Conservation (phyloP, 2,888 invertebrate genomes). For the Lymantria dispar region DNA sequence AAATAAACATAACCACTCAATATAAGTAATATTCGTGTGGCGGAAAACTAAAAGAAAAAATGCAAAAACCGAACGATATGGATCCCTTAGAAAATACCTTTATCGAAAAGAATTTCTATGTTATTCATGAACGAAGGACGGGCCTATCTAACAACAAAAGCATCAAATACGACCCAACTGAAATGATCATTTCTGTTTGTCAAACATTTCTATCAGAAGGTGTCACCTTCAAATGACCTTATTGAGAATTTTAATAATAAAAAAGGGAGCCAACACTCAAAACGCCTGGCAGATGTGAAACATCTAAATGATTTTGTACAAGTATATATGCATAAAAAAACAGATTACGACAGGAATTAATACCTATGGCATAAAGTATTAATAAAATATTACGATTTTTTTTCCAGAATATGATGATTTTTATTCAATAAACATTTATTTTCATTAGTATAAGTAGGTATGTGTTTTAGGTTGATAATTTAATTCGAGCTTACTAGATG, state of each 20-base stretch:
- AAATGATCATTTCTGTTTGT: constrained; percentile 18
- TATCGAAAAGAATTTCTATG: constrained; percentile 21
- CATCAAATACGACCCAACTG: constrained; percentile 18
- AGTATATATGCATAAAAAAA: too few relatives aligned
- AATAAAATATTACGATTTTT: too few relatives aligned
- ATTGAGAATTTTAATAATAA: constrained; percentile 9
- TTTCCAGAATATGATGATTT: too few relatives aligned
- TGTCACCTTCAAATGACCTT: constrained; percentile 13
- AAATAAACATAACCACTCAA: constrained; percentile 1
- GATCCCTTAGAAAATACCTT: constrained; percentile 21
- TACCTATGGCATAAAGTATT: too few relatives aligned
- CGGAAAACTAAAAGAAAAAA: constrained; percentile 3
- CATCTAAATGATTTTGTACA: too few relatives aligned
- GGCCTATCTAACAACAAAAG: constrained; percentile 25
- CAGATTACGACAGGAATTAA: too few relatives aligned
- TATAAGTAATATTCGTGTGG: not conserved
- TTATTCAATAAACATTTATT: too few relatives aligned
- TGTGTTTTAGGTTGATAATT: too few relatives aligned
- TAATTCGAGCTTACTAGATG: too few relatives aligned
- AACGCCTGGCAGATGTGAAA: too few relatives aligned
- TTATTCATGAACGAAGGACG: constrained; percentile 10
- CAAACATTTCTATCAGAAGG: constrained; percentile 20
- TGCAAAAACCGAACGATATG: constrained; percentile 8
- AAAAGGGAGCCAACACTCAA: too few relatives aligned
- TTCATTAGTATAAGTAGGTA: too few relatives aligned